phyloP scores from a whole-genome alignment of 2,888 invertebrate species.

The Atrina japonica region DNA sequence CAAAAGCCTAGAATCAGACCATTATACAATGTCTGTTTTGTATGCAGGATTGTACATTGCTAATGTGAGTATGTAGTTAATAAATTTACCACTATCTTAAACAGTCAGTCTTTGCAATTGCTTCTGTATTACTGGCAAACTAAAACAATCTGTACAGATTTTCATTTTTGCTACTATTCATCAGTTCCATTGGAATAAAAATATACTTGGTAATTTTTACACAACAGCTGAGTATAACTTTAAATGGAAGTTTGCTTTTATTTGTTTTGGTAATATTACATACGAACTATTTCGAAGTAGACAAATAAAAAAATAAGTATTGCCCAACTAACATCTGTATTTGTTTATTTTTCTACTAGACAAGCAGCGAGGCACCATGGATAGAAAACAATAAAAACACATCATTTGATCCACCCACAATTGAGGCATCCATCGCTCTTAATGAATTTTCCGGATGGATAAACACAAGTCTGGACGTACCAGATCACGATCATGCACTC shows the following conservation, averaged over 20 bases:
- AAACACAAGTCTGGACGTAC: background rate
- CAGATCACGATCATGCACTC: constrained; percentile 4
- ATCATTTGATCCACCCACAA: background rate
- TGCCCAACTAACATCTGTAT: background rate
- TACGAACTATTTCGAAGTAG: background rate
- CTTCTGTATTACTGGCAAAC: too few relatives aligned
- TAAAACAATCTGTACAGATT: too few relatives aligned
- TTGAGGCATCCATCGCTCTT: background rate
- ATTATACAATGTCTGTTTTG: constrained; percentile 17
- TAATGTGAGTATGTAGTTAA: constrained; percentile 1
- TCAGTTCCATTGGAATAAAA: too few relatives aligned
- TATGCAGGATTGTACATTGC: constrained; percentile 13
- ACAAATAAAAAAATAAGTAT: background rate
- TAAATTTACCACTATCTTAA: background rate
- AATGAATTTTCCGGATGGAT: constrained; percentile 4
- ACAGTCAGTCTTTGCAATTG: too few relatives aligned
- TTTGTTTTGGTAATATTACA: too few relatives aligned
- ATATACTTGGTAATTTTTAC: too few relatives aligned
- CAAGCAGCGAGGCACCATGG: background rate
- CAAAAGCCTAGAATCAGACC: constrained; percentile 14
- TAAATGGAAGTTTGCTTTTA: too few relatives aligned
- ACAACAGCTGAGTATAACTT: too few relatives aligned
- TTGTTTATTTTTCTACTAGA: background rate
- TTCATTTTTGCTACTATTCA: too few relatives aligned
- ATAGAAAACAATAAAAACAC: constrained; percentile 2